These are phyloP conservation scores for Oncorhynchus kisutch DNA, from an alignment of 2,113 vertebrate genomes.

Conservation along the genomic window DNA sequence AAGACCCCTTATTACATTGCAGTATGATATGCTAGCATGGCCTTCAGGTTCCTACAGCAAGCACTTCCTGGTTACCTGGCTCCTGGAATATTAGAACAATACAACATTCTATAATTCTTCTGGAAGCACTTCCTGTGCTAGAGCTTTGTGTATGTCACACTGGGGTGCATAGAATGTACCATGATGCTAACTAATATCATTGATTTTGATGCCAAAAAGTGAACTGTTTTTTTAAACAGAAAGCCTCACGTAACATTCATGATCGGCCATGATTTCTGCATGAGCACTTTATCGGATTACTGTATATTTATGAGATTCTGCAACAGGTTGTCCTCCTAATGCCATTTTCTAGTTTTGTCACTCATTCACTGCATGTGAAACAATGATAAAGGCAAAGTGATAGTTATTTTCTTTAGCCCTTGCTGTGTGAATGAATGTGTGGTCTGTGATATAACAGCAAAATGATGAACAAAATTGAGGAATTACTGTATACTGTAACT, in stretches of 20 bases:
- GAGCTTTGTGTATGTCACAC: constrained; percentile 28
- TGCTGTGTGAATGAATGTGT: constrained; percentile 28
- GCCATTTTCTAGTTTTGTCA: constrained; percentile 22
- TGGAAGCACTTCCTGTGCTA: constrained; percentile 43
- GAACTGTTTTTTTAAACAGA: not conserved
- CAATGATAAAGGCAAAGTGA: constrained; percentile 14
- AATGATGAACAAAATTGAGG: constrained; percentile 15
- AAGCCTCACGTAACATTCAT: not conserved
- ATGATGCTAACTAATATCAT: not conserved
- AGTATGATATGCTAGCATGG: too few species aligned
- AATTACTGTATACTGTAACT: constrained; percentile 51
- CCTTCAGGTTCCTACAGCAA: constrained; percentile 8
- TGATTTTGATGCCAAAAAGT: too few species aligned
- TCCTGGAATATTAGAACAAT: not conserved
- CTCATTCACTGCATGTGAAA: not conserved
- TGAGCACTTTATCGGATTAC: constrained; percentile 67
- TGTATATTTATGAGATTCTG: constrained; percentile 48
- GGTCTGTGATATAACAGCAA: not conserved
- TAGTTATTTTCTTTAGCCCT: constrained; percentile 33
- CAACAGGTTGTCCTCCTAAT: constrained; percentile 5
- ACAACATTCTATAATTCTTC: constrained; percentile 15
- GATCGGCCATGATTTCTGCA: not conserved
- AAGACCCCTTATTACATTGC: too few species aligned
- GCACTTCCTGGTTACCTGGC: constrained; percentile 14
- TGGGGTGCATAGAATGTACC: constrained; percentile 18